Conservation (phyloP, 2,888 invertebrate genomes). For the Drosophila tanythrix region DNA sequence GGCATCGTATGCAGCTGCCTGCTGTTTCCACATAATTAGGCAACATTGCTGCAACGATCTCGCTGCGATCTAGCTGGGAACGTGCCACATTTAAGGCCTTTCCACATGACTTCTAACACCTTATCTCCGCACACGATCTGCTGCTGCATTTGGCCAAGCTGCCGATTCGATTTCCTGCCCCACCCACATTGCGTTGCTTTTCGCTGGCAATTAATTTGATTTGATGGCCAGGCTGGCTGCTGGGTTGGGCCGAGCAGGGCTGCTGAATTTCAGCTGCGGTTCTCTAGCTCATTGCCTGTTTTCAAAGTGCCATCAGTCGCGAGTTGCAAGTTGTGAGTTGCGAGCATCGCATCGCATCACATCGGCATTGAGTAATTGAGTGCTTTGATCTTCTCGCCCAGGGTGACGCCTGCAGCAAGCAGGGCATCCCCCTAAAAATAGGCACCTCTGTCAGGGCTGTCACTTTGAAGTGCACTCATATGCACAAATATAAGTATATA, state of each 20-base stretch:
- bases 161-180: slow-evolving; percentile 72
- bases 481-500: background rate
- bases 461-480: slow-evolving; percentile 62
- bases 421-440: slow-evolving; percentile 57
- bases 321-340: slow-evolving; percentile 20
- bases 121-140: slow-evolving; percentile 46
- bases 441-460: slow-evolving; percentile 21
- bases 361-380: slow-evolving; percentile 75
- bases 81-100: slow-evolving; percentile 55
- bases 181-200: slow-evolving; percentile 52
- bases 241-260: slow-evolving; percentile 1
- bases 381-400: slow-evolving; percentile 71
- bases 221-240: slow-evolving; percentile 37
- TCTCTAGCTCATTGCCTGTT: slow-evolving; percentile 78
- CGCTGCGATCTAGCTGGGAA: slow-evolving; percentile 36
- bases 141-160: slow-evolving; percentile 50
- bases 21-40: slow-evolving; percentile 58
- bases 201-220: slow-evolving; percentile 71
- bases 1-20: slow-evolving; percentile 6
- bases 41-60: slow-evolving; percentile 28
- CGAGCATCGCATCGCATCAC: slow-evolving; percentile 20
- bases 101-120: slow-evolving; percentile 69
- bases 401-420: slow-evolving; percentile 50
- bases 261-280: slow-evolving; percentile 43
- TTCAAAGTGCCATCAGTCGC: slow-evolving; percentile 63